Base-by-base conservation (phyloP, 1,140 invertebrate genomes). In the Apis florea region DNA sequence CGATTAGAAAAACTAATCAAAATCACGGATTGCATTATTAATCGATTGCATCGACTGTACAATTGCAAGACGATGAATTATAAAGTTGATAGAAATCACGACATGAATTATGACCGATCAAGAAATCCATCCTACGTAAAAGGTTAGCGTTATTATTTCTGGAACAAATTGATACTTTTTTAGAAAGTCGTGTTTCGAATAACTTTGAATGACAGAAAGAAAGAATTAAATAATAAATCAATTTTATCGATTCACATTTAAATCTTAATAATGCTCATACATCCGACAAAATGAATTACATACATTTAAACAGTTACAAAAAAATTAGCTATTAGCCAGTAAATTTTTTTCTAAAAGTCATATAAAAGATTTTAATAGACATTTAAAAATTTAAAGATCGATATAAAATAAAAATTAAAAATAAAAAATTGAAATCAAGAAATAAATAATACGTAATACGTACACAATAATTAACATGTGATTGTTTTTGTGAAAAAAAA, bases 61-160 rank as follows among this genome's bases (percentile, higher is more conserved):
- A 74, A 54, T 47, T 67, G 47, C 63, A 19, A 0, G 1, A 6
- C 15, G 12, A 58, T 68, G 54, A 81, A 81, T 81, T 75, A 81
- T 68, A 11, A 26, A 75, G 17, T 68, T 21, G 63, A 75, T 24
- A 31, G 71, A 59, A 63, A 75, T 75, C 71, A 11, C 12, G 47
- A 53, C n/a, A 74, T 59, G 53, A 81, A 68, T 75, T 81, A 75
- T 53, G 47, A 31, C 15, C 21, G 53, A 80, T 56, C 79, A 54
- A 54, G 21, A 40, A 9, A 53, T 1, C 21, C n/a, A 31, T 72
- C 63, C 9, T 12, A n/a, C 40, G 21, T 6, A 26, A 68, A 81
- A 81, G 72, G 79, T 81, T 67, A 21, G 8, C 61, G 21, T 51
- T 81, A 81, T 81, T 81, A 81, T 81, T 81, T 81, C 49, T 63